These are phyloP conservation scores for Morphnarchus princeps DNA, from an alignment of 2,113 vertebrate genomes.

Conservation along the genomic window DNA sequence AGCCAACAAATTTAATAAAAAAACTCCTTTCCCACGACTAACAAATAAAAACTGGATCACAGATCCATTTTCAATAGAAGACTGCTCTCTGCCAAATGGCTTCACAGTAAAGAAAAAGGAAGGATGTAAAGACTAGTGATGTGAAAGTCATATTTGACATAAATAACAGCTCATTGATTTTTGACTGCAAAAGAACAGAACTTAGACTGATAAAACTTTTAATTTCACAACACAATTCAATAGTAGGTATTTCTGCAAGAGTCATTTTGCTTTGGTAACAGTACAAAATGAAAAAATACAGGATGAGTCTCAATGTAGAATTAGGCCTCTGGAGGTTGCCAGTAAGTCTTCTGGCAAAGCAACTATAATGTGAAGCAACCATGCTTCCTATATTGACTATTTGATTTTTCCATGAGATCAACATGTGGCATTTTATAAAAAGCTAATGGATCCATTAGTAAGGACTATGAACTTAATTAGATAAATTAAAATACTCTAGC, in stretches of 20 bases:
- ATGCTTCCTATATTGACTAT: background rate
- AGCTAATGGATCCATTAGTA: background rate
- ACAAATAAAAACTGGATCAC: background rate
- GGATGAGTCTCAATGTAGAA: background rate
- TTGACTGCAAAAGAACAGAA: background rate
- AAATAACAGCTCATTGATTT: background rate
- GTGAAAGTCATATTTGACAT: background rate
- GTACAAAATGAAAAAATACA: background rate
- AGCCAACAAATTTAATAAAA: background rate
- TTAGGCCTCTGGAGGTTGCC: background rate
- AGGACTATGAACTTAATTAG: background rate
- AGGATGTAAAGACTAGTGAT: background rate
- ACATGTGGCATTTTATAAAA: background rate
- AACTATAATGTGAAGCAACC: background rate
- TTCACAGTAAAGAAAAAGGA: background rate
- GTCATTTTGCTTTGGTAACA: background rate
- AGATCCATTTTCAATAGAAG: background rate
- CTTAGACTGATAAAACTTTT: background rate
- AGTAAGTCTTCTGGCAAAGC: background rate
- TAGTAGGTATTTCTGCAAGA: background rate
- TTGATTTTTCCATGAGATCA: constrained; percentile 21
- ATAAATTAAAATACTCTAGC: constrained; percentile 3
- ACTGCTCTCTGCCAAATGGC: background rate
- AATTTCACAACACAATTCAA: background rate
- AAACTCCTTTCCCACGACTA: background rate